Evolutionary conservation across 2,888 invertebrate species (phyloP), one percentile per base, ranked within the genome.

Genomic region (Lycaena phlaeas): DNA sequence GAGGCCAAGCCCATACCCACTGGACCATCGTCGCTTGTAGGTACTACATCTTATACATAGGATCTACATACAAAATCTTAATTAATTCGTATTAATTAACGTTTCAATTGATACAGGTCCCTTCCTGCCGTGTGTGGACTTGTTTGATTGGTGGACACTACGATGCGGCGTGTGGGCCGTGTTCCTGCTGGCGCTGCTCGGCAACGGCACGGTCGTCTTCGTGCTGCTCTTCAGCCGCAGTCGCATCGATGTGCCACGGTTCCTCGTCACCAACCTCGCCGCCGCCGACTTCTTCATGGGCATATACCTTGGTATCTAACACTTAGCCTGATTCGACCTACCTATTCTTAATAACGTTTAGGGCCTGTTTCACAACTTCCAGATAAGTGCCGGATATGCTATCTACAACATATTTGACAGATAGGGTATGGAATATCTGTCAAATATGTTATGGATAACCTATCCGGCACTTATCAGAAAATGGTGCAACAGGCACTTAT

Each of bases 281-380:
- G 93, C 96, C 0, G 97, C 98, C 0, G 98, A 98, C 82, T 95
- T 98, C 75, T 95, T 95, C 74, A 98, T 98, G 96, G 98, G 97
- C 40, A 87, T 96, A 40, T 98, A 97, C 73, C 86, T 97, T 47
- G 93, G 94, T 91, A 62, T 65, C 36, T n/a, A 2, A n/a, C n/a
- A n/a, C n/a, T n/a, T n/a, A n/a, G n/a, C n/a, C n/a, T n/a, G n/a
- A n/a, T n/a, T n/a, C n/a, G n/a, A n/a, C n/a, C n/a, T n/a, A n/a
- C n/a, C n/a, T n/a, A n/a, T n/a, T n/a, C n/a, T n/a, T n/a, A n/a
- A n/a, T n/a, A n/a, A n/a, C n/a, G n/a, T n/a, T n/a, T n/a, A n/a
- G n/a, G n/a, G n/a, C n/a, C n/a, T n/a, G n/a, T n/a, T n/a, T n/a
- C n/a, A n/a, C n/a, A n/a, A n/a, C n/a, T n/a, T n/a, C n/a, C n/a